phyloP scores from a whole-genome alignment of 1,140 invertebrate species.

The Zaprionus tsacasi region DNA sequence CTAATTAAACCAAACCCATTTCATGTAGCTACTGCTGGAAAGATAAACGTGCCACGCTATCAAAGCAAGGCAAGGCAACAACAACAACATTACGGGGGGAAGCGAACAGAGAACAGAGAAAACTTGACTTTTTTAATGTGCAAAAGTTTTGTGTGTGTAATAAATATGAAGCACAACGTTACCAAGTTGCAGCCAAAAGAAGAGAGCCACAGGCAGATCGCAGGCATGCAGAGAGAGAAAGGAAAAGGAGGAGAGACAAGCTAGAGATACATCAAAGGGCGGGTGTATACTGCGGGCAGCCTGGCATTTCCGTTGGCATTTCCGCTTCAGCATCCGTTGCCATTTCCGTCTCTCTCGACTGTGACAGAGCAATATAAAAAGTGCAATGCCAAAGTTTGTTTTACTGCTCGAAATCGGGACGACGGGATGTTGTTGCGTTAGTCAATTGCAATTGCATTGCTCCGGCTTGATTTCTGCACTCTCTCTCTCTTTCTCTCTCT shows the following conservation, averaged over 20 bases:
- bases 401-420: constrained; percentile 39
- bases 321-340: constrained; percentile 30
- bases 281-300: constrained; percentile 36
- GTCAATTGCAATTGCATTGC: constrained; percentile 44
- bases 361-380: constrained; percentile 51
- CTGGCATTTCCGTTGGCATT: constrained; percentile 48
- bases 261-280: constrained; percentile 3
- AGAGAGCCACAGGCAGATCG: constrained; percentile 5
- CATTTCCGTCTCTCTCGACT: constrained; percentile 32
- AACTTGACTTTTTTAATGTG: constrained; percentile 69
- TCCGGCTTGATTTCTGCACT: constrained; percentile 40
- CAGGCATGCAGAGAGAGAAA: background rate
- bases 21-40: constrained; percentile 54
- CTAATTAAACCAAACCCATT: constrained; percentile 77
- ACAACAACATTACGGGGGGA: background rate
- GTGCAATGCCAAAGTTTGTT: constrained; percentile 44
- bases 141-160: constrained; percentile 60
- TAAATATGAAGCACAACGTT: constrained; percentile 61
- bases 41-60: constrained; percentile 55
- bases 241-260: background rate
- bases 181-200: constrained; percentile 38
- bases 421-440: constrained; percentile 19
- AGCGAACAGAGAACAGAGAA: constrained; percentile 11
- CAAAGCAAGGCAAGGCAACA: constrained; percentile 31
- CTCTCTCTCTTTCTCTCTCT: background rate